These are phyloP conservation scores for Gymnocephalus cernua DNA, from an alignment of 2,113 vertebrate genomes.

Conservation along the genomic window DNA sequence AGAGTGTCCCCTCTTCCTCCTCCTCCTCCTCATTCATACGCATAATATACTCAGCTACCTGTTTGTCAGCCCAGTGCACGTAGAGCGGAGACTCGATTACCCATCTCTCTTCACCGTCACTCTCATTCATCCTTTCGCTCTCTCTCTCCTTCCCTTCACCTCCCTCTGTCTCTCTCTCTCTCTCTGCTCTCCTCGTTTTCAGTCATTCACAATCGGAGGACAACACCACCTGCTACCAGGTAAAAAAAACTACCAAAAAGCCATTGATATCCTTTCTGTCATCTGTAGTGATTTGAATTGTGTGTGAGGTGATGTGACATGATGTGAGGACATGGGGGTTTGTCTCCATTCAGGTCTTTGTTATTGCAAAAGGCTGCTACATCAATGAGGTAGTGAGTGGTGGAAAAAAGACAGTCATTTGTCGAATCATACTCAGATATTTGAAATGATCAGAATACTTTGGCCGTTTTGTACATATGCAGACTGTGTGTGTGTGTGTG, in stretches of 20 bases:
- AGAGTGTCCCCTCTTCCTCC: conserved; percentile 72
- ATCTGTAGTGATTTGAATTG: conserved; percentile 32
- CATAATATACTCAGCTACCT: conserved; percentile 76
- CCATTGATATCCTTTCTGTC: conserved; percentile 40
- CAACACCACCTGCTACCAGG: conserved; percentile 74
- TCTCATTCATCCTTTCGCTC: conserved; percentile 74
- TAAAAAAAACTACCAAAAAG: conserved; percentile 49
- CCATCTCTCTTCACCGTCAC: conserved; percentile 61
- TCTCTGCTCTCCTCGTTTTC: conserved; percentile 41
- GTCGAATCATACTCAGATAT: neutral
- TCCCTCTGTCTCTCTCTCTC: conserved; percentile 25
- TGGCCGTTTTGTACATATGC: too few species aligned
- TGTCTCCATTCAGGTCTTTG: conserved; percentile 71
- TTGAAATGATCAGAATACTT: neutral
- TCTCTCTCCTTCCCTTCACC: conserved; percentile 48
- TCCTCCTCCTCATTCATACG: conserved; percentile 78
- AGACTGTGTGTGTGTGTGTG: conserved; percentile 19
- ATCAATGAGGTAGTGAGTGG: conserved; percentile 29
- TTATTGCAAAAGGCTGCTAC: conserved; percentile 49
- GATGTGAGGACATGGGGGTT: conserved; percentile 21
- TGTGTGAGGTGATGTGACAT: conserved; percentile 40
- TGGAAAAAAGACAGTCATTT: conserved; percentile 5
- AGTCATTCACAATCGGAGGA: conserved; percentile 75
- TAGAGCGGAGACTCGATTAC: conserved; percentile 67
- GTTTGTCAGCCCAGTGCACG: conserved; percentile 76